Evolutionary conservation across 2,797 vertebrate genomes (phyloP).

Genomic region (Nyctalus aviator): DNA sequence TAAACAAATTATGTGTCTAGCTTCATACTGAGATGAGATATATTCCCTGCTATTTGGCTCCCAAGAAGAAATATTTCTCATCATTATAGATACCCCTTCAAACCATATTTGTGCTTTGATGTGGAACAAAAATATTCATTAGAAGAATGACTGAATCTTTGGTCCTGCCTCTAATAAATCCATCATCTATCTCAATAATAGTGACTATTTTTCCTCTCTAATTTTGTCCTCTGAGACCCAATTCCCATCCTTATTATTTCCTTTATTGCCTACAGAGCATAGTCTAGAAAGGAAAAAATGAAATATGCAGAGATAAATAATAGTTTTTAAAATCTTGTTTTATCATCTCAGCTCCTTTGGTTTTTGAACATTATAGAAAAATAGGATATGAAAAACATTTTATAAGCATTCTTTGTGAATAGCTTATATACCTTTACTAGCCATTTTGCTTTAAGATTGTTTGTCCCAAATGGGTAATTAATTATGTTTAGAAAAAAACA

Average conservation of each 20-base stretch:
- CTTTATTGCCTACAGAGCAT: conserved; percentile 20
- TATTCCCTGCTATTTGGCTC: not conserved
- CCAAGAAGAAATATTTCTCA: conserved; percentile 26
- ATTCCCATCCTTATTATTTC: conserved; percentile 40
- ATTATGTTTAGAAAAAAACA: conserved; percentile 74
- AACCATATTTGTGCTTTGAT: conserved; percentile 49
- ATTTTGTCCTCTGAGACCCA: conserved; percentile 1
- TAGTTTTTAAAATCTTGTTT: conserved; percentile 21
- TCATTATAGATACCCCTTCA: not conserved
- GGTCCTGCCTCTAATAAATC: conserved; percentile 2
- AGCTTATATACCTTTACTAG: not conserved
- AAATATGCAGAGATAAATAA: conserved; percentile 58
- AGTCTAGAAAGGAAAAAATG: conserved; percentile 40
- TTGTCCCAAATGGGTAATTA: conserved; percentile 82
- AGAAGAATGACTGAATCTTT: conserved; percentile 31
- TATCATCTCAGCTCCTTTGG: conserved; percentile 4
- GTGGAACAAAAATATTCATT: conserved; percentile 68
- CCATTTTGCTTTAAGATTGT: conserved; percentile 81
- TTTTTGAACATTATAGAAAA: not conserved
- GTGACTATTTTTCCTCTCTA: conserved; percentile 27
- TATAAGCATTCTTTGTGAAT: not conserved
- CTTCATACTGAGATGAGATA: not conserved
- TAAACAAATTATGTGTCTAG: not conserved
- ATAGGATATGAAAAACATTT: not conserved
- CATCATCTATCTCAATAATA: conserved; percentile 51